These are phyloP conservation scores for Heteronetta atricapilla DNA, from an alignment of 2,113 vertebrate species.

Conservation along the genomic window DNA sequence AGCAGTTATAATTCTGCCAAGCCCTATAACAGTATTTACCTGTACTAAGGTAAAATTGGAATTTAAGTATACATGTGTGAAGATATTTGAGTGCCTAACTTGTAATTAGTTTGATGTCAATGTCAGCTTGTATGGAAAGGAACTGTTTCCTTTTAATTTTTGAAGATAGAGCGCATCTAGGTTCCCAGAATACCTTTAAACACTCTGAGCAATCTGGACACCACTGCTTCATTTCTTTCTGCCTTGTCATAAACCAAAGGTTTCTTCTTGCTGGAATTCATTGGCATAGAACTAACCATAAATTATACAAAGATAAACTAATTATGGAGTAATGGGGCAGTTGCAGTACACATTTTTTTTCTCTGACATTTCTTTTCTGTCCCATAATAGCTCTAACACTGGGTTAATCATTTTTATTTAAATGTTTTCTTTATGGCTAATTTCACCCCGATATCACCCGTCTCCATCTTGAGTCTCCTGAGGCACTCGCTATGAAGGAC, in stretches of 20 bases:
- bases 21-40: neutral
- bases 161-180: neutral
- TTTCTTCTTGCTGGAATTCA: slow-evolving; percentile 47
- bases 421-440: slow-evolving; percentile 70
- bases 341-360: slow-evolving; percentile 60
- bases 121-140: neutral
- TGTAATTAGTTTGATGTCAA: neutral
- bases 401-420: slow-evolving; percentile 65
- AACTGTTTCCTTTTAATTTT: neutral
- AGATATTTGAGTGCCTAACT: neutral
- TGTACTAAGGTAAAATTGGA: neutral
- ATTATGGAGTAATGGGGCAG: slow-evolving; percentile 69
- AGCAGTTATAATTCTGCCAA: neutral
- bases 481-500: neutral
- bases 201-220: neutral
- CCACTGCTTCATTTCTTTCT: neutral
- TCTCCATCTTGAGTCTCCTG: slow-evolving; percentile 36
- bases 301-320: slow-evolving; percentile 72
- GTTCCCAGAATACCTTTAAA: neutral
- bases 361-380: slow-evolving; percentile 68
- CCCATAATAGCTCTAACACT: slow-evolving; percentile 65
- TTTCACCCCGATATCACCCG: slow-evolving; percentile 49
- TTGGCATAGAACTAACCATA: slow-evolving; percentile 42
- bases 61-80: neutral
- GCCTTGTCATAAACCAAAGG: neutral